phyloP scores from a whole-genome alignment of 2,888 invertebrate species.

The Eilema caniola region DNA sequence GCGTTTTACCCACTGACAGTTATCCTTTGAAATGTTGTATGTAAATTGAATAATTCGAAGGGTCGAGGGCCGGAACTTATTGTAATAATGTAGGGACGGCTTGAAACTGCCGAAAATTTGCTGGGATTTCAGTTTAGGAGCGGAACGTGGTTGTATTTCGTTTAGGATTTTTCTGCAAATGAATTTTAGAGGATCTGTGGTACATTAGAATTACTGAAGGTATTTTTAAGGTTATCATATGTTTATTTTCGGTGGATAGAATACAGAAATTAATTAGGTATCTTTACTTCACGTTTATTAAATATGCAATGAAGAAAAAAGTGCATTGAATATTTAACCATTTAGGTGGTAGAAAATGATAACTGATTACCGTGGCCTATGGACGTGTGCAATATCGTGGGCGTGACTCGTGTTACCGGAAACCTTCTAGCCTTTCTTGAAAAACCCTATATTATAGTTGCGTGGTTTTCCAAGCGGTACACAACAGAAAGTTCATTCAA shows the following conservation, averaged over 20 bases:
- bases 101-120: constrained; percentile 17
- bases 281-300: too few species aligned
- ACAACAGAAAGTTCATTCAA: too few species aligned
- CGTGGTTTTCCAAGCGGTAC: too few species aligned
- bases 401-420: too few species aligned
- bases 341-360: too few species aligned
- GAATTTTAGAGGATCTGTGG: neutral
- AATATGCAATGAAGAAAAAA: too few species aligned
- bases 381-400: too few species aligned
- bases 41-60: constrained; percentile 34
- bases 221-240: neutral
- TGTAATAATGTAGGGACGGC: constrained; percentile 19
- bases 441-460: too few species aligned
- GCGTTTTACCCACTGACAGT: neutral
- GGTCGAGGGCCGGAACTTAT: constrained; percentile 20
- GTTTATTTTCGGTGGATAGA: neutral
- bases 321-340: too few species aligned
- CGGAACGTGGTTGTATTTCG: constrained; percentile 5
- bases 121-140: constrained; percentile 20
- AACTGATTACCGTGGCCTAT: too few species aligned
- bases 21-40: constrained; percentile 17
- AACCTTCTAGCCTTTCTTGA: too few species aligned
- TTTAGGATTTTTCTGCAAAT: neutral
- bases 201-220: neutral
- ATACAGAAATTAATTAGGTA: neutral